phyloP scores from a whole-genome alignment of 1,140 invertebrate species.

The Hyphantria cunea region DNA sequence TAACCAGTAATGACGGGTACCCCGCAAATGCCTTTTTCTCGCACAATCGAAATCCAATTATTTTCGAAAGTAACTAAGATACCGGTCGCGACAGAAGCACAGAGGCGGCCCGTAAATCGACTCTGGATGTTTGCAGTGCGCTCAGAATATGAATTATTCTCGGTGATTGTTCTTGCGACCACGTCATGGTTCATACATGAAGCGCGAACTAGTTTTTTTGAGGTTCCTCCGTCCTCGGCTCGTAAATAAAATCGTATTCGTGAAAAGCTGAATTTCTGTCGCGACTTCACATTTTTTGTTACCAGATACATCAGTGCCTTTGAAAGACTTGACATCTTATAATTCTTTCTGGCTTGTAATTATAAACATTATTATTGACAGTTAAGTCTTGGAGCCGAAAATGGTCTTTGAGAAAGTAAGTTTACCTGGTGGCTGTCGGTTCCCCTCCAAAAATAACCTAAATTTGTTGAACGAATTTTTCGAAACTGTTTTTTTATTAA shows the following conservation, averaged over 20 bases:
- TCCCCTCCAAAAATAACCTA: slow-evolving; percentile 59
- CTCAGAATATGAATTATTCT: slow-evolving; percentile 82
- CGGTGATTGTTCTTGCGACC: slow-evolving; percentile 73
- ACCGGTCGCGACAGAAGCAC: slow-evolving; percentile 53
- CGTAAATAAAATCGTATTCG: slow-evolving; percentile 63
- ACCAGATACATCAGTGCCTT: slow-evolving; percentile 26
- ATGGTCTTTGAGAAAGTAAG: slow-evolving; percentile 50
- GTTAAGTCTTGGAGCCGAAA: slow-evolving; percentile 43
- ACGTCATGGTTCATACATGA: slow-evolving; percentile 81
- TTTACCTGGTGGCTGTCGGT: slow-evolving; percentile 54
- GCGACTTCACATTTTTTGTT: slow-evolving; percentile 39
- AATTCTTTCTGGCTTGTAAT: slow-evolving; percentile 55
- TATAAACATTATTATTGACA: slow-evolving; percentile 51
- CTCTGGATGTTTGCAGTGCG: slow-evolving; percentile 76
- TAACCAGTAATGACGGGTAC: slow-evolving; percentile 71
- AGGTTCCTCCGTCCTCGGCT: slow-evolving; percentile 43
- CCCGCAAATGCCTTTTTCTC: slow-evolving; percentile 54
- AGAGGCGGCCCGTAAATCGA: slow-evolving; percentile 62
- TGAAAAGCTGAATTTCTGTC: slow-evolving; percentile 56
- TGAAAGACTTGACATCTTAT: slow-evolving; percentile 34
- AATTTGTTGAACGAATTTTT: slow-evolving; percentile 75
- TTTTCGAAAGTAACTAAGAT: slow-evolving; percentile 77
- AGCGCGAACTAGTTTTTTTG: slow-evolving; percentile 76
- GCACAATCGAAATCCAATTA: slow-evolving; percentile 80
- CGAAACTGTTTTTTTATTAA: slow-evolving; percentile 76